These are phyloP conservation scores for Hyles lineata DNA, from an alignment of 2,888 invertebrate genomes.

Conservation along the genomic window DNA sequence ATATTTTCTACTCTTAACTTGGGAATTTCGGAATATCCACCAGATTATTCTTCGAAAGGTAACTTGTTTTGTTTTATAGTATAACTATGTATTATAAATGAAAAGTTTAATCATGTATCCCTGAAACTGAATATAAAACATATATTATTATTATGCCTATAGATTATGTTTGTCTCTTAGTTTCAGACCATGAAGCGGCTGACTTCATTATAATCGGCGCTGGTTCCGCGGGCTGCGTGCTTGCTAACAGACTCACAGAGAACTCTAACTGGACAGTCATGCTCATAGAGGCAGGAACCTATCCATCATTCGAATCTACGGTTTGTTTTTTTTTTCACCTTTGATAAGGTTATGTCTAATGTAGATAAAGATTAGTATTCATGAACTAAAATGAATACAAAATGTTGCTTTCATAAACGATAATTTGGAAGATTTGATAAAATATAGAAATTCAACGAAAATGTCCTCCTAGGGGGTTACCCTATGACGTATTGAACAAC, in stretches of 20 bases:
- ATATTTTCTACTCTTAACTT: neutral
- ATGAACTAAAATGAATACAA: no score
- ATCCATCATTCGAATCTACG: constrained; percentile 42
- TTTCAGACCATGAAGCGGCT: constrained; percentile 54
- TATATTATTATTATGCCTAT: no score
- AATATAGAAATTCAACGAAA: no score
- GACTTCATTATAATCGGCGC: constrained; percentile 74
- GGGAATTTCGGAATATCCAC: neutral
- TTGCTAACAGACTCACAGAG: constrained; percentile 55
- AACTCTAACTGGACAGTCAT: constrained; percentile 48
- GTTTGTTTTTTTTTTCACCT: neutral
- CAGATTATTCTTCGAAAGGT: constrained; percentile 3
- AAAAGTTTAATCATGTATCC: neutral
- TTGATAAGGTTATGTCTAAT: neutral
- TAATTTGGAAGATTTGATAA: no score
- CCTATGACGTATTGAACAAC: neutral
- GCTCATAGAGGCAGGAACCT: constrained; percentile 52
- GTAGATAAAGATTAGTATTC: no score
- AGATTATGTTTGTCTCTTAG: constrained; percentile 4
- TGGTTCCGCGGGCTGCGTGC: constrained; percentile 52
- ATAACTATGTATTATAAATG: neutral
- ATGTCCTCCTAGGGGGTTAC: no score
- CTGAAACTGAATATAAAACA: no score
- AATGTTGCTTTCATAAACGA: no score
- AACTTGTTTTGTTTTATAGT: neutral